Base-by-base conservation (phyloP, 2,888 invertebrate genomes). In the Gastrophysa polygoni region DNA sequence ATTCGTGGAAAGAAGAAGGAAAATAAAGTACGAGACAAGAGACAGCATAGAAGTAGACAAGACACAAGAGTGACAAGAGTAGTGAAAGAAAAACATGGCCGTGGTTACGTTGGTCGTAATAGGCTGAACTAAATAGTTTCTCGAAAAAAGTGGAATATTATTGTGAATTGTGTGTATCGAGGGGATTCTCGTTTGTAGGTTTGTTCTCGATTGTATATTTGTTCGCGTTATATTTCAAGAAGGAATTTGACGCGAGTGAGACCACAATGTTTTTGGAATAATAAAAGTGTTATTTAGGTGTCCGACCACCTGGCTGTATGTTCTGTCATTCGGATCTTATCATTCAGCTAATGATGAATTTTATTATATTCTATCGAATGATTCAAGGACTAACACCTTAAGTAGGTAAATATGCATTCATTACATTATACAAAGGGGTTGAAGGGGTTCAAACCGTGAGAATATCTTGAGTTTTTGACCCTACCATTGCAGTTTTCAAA, bases 291-390 rank as follows among this genome's bases (percentile, higher is more conserved):
- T 71, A 68, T 73, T 73, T 75, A 71, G 70, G 71, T 78, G 78
- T 79, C 78, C 80, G 78, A 80, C 78, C 80, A 80, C 79, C 80
- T 80, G 80, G 79, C 76, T 77, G 68, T 66, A 68, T 68, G 56
- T 64, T 71, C 72, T 75, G 75, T 77, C 76, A 75, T 71, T 75
- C 70, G 71, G 73, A 73, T 73, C 73, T 72, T 73, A 74, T 71
- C 72, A 72, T 72, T 71, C 71, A 69, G 75, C 74, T 74, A 73
- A 75, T 74, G 71, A 78, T 78, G 77, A 75, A 72, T 72, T 70
- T 72, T 72, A 66, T 71, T 66, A 68, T 70, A 73, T 73, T 69
- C 66, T 63, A 69, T 68, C 66, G 63, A 66, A 69, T 67, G 62
- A 69, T 69, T 68, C 69, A 71, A 73, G 72, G 73, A 75, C 70